A percentile compares a stretch with the other conserved stretches of the same genome.
phyloP scores from a whole-genome alignment of 92 coral and sea anemone species.

The Zoanthus gigantus region DNA sequence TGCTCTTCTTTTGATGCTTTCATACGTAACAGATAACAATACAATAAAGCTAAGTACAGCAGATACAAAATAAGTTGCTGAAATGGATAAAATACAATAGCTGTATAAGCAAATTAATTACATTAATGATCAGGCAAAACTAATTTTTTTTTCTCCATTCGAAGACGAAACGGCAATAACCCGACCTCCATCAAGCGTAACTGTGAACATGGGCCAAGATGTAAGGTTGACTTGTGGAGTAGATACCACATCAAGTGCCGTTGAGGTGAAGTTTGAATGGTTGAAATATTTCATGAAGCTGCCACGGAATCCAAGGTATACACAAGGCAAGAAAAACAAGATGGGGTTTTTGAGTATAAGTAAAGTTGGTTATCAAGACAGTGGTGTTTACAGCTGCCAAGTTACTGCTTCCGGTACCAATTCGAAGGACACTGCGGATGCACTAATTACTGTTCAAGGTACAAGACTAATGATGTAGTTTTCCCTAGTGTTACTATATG shows the following conservation, averaged over 20 bases:
- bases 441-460: slow-evolving; percentile 80
- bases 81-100: background rate
- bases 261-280: slow-evolving; percentile 81
- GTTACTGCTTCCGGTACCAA: slow-evolving; percentile 59
- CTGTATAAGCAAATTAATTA: background rate
- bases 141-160: background rate
- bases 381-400: slow-evolving; percentile 73
- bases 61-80: too few species aligned
- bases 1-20: too few species aligned
- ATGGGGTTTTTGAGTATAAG: slow-evolving; percentile 64
- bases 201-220: slow-evolving; percentile 63
- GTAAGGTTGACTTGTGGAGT: slow-evolving; percentile 77
- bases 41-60: too few species aligned
- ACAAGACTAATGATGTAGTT: background rate
- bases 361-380: slow-evolving; percentile 63
- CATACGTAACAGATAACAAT: too few species aligned
- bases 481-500: background rate
- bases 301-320: slow-evolving; percentile 47
- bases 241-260: slow-evolving; percentile 42
- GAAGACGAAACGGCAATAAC: slow-evolving; percentile 67
- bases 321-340: slow-evolving; percentile 53
- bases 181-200: slow-evolving; percentile 46
- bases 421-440: slow-evolving; percentile 53
- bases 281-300: slow-evolving; percentile 51
- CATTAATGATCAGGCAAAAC: background rate